Evolutionary conservation across 2,797 vertebrate species (phyloP).

Genomic region (Lagodon rhomboides): DNA sequence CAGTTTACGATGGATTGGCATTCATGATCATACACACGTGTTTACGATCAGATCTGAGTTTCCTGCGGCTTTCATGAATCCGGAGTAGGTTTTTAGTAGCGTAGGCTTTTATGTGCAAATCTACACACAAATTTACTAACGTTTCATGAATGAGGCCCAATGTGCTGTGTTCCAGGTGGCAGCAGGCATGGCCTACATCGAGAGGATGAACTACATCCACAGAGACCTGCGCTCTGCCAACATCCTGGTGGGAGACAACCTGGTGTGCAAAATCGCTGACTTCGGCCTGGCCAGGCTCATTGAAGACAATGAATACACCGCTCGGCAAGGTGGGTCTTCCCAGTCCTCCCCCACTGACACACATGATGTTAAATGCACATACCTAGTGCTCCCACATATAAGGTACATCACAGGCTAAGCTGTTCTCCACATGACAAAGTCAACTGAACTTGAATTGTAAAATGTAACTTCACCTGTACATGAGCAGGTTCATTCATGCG

Average conservation of each 20-base stretch:
- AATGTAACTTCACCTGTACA: neutral
- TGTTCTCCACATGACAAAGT: too few relatives aligned
- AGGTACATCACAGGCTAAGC: too few relatives aligned
- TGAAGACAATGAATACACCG: constrained; percentile 98
- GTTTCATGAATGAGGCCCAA: too few relatives aligned
- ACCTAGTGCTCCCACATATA: neutral
- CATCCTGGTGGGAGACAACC: constrained; percentile 95
- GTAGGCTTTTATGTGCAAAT: too few relatives aligned
- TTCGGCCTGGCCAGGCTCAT: constrained; percentile 96
- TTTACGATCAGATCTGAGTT: too few relatives aligned
- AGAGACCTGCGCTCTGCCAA: constrained; percentile 96
- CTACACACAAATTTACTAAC: too few relatives aligned
- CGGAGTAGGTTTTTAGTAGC: too few relatives aligned
- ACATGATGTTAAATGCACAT: neutral
- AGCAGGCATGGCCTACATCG: constrained; percentile 97
- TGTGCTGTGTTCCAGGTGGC: constrained; percentile 86
- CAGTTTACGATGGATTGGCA: too few relatives aligned
- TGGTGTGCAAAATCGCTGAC: constrained; percentile 97
- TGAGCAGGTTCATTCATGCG: neutral
- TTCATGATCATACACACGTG: too few relatives aligned
- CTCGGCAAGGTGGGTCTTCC: constrained; percentile 90
- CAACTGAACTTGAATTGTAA: neutral
- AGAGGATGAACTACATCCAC: constrained; percentile 99
- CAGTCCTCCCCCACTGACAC: neutral
- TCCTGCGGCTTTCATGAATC: too few relatives aligned